phyloP scores from a whole-genome alignment of 2,888 invertebrate species.

The Sinotaia quadrata region DNA sequence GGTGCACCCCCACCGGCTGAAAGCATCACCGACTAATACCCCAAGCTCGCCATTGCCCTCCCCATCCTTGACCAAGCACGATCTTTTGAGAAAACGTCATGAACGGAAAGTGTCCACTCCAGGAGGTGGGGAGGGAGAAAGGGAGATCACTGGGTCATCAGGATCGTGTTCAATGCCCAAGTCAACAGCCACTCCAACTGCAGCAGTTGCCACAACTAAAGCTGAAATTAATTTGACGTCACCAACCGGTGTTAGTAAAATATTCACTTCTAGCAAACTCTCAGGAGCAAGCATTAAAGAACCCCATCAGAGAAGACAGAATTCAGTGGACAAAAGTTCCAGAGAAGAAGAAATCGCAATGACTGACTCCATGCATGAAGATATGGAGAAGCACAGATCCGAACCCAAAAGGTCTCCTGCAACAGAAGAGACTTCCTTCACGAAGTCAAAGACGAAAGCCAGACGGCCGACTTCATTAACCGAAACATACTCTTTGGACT shows the following conservation, averaged over 20 bases:
- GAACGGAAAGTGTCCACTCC: slow-evolving; percentile 33
- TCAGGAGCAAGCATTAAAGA: not conserved
- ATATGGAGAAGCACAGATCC: slow-evolving; percentile 18
- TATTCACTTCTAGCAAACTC: not conserved
- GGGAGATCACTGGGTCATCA: slow-evolving; percentile 43
- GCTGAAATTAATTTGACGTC: slow-evolving; percentile 31
- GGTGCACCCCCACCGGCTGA: slow-evolving; percentile 51
- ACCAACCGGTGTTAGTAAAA: not conserved
- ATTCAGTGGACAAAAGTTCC: not conserved
- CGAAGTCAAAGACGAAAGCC: slow-evolving; percentile 46
- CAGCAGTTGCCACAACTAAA: slow-evolving; percentile 17
- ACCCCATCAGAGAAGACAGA: not conserved
- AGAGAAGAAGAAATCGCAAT: slow-evolving; percentile 32
- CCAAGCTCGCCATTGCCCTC: slow-evolving; percentile 29
- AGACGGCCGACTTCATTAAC: slow-evolving; percentile 58
- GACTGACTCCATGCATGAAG: slow-evolving; percentile 34
- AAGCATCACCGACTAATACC: slow-evolving; percentile 34
- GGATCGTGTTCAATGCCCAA: slow-evolving; percentile 29
- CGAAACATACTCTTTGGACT: slow-evolving; percentile 46
- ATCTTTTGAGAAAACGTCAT: slow-evolving; percentile 49
- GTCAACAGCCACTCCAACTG: slow-evolving; percentile 9
- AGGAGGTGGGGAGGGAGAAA: slow-evolving; percentile 19
- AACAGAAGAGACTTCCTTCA: slow-evolving; percentile 51
- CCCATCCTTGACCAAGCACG: slow-evolving; percentile 49
- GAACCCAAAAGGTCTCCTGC: slow-evolving; percentile 24